Evolutionary conservation across 2,113 vertebrate genomes (phyloP).

Genomic region (Carettochelys insculpta): DNA sequence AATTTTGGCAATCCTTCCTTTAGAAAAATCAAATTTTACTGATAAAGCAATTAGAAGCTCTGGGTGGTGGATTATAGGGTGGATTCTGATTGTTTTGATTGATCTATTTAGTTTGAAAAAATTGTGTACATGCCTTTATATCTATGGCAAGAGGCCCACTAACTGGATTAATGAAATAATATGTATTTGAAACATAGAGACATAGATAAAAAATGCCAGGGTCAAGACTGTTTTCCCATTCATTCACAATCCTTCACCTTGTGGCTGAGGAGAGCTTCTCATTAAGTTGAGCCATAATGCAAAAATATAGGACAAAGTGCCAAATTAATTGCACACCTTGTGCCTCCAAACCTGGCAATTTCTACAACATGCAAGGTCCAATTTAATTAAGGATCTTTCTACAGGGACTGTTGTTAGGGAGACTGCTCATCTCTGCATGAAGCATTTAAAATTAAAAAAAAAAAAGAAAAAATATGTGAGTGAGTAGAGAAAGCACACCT

Average conservation of each 20-base stretch:
- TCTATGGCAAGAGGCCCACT: neutral
- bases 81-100: neutral
- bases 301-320: neutral
- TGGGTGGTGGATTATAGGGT: neutral
- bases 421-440: slow-evolving; percentile 23
- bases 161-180: neutral
- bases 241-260: neutral
- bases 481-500: neutral
- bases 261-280: neutral
- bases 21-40: neutral
- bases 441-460: slow-evolving; percentile 1
- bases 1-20: neutral
- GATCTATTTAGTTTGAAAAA: neutral
- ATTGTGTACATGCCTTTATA: neutral
- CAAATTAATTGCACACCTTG: neutral
- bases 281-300: neutral
- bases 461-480: neutral
- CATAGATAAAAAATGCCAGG: neutral
- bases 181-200: neutral
- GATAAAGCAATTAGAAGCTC: neutral
- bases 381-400: slow-evolving; percentile 50
- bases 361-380: slow-evolving; percentile 30
- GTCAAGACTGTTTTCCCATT: neutral
- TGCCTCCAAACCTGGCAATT: slow-evolving; percentile 16
- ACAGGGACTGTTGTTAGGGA: neutral